These are phyloP conservation scores for Nymphalis polychloros DNA, from an alignment of 2,888 invertebrate genomes.

Conservation along the genomic window DNA sequence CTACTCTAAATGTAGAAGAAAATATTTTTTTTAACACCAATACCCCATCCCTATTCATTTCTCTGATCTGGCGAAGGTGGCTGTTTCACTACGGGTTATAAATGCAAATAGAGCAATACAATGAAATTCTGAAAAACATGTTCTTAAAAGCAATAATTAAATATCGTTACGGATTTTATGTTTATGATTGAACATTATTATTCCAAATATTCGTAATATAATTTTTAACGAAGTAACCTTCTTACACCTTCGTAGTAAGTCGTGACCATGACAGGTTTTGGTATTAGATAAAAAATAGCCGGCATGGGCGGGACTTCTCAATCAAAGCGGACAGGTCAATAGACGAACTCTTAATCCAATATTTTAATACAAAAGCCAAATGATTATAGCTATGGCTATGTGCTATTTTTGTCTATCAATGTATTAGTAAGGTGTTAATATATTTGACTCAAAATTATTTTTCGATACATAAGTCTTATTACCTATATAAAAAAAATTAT, in stretches of 20 bases:
- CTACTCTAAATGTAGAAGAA: background rate
- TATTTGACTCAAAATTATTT: too few relatives aligned
- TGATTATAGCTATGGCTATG: background rate
- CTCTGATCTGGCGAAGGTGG: too few relatives aligned
- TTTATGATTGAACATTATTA: too few relatives aligned
- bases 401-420: background rate
- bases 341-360: conserved; percentile 28
- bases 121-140: too few relatives aligned
- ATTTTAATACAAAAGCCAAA: conserved; percentile 13
- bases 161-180: too few relatives aligned
- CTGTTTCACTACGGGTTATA: too few relatives aligned
- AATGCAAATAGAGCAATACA: too few relatives aligned
- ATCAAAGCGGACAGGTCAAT: conserved; percentile 34
- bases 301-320: conserved; percentile 29
- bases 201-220: too few relatives aligned
- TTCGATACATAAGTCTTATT: too few relatives aligned
- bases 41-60: too few relatives aligned
- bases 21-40: background rate
- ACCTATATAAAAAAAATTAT: too few relatives aligned
- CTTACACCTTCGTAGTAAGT: conserved; percentile 8
- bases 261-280: conserved; percentile 18
- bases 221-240: conserved; percentile 7
- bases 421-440: background rate
- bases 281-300: conserved; percentile 26
- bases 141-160: too few relatives aligned